These are phyloP conservation scores for Heliconius aoede DNA, from an alignment of 2,888 invertebrate species.

Conservation along the genomic window DNA sequence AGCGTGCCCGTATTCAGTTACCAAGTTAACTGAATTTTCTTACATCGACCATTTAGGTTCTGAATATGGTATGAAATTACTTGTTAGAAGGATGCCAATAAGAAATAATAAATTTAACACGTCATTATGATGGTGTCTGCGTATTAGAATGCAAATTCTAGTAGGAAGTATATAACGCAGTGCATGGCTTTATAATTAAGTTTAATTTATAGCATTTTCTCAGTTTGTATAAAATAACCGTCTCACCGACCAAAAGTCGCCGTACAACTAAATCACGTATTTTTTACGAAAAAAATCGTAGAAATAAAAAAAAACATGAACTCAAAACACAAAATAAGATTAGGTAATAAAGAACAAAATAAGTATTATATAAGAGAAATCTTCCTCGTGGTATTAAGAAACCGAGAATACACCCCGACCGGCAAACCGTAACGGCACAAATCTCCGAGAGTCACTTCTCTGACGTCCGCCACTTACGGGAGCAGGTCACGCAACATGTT, in stretches of 20 bases:
- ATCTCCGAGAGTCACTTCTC: not conserved
- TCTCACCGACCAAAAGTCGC: too few species aligned
- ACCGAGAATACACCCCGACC: not conserved
- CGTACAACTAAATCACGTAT: too few species aligned
- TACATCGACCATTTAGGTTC: not conserved
- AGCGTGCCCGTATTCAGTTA: conserved; percentile 12
- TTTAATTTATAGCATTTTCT: too few species aligned
- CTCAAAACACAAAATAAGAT: not conserved
- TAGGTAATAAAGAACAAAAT: not conserved
- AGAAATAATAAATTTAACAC: not conserved
- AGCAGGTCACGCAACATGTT: conserved; percentile 6
- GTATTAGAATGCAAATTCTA: too few species aligned
- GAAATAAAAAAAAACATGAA: not conserved
- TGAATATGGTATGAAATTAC: not conserved
- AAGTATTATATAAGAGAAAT: not conserved
- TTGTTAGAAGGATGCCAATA: not conserved
- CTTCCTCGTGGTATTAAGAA: not conserved
- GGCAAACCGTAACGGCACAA: conserved; percentile 12
- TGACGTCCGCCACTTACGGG: not conserved
- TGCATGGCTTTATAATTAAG: too few species aligned
- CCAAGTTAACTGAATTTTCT: conserved; percentile 4
- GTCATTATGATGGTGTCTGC: too few species aligned
- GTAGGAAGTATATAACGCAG: too few species aligned
- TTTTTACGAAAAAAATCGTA: too few species aligned
- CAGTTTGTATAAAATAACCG: too few species aligned